phyloP scores from a whole-genome alignment of 1,140 invertebrate species.

The Campoletis sonorensis region DNA sequence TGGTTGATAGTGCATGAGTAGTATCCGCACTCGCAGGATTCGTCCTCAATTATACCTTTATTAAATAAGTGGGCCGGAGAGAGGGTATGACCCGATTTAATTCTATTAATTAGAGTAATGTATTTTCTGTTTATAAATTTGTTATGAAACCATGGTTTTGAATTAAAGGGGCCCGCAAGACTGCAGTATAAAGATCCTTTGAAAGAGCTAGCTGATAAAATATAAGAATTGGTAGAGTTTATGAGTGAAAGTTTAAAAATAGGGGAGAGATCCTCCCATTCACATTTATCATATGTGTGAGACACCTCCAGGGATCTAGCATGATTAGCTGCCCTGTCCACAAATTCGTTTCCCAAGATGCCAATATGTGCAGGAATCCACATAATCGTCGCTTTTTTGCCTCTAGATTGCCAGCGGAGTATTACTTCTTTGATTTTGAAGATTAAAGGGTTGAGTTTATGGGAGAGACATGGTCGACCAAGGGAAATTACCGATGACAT shows the following conservation, averaged over 20 bases:
- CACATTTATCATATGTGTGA: not conserved
- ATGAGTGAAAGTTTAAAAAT: not conserved
- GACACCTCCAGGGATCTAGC: not conserved
- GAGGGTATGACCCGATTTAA: not conserved
- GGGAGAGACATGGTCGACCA: not conserved
- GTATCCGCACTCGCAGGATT: not conserved
- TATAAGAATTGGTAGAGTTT: not conserved
- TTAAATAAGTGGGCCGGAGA: conserved; percentile 7
- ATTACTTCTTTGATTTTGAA: not conserved
- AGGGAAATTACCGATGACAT: not conserved
- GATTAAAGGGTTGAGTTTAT: not conserved
- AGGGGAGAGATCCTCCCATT: not conserved
- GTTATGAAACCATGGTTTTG: not conserved
- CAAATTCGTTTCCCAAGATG: conserved; percentile 16
- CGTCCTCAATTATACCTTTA: not conserved
- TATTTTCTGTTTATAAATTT: not conserved
- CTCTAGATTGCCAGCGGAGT: not conserved
- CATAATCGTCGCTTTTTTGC: not conserved
- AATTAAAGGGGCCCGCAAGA: not conserved
- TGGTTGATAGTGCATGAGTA: conserved; percentile 8
- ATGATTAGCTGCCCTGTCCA: not conserved
- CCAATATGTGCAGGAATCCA: conserved; percentile 28
- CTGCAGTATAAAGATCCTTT: not conserved
- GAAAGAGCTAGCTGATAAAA: not conserved
- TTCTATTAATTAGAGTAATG: conserved; percentile 11